A percentile compares a stretch with the other conserved stretches of the same genome.
phyloP scores from a whole-genome alignment of 2,113 vertebrate species.

The Setophaga coronata region DNA sequence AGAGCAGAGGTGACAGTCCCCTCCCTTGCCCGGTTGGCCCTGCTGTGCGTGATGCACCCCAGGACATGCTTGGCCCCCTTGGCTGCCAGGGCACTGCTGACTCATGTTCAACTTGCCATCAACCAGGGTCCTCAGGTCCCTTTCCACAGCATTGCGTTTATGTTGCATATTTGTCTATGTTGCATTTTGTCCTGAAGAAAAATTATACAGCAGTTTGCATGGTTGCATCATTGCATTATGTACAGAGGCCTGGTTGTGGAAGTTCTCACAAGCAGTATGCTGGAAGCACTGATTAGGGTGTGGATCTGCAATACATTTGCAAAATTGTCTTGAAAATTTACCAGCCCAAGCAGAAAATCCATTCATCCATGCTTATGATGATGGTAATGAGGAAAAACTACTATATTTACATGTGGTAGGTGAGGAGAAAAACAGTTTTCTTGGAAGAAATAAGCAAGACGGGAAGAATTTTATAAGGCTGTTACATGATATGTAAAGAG shows the following conservation, averaged over 20 bases:
- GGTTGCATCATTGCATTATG: conserved; percentile 55
- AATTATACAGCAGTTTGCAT: conserved; percentile 18
- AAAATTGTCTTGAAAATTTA: conserved; percentile 70
- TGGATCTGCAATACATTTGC: conserved; percentile 56
- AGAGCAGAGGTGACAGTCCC: not conserved
- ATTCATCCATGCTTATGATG: conserved; percentile 52
- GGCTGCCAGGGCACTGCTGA: not conserved
- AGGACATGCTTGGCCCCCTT: accelerated
- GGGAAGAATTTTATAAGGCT: not conserved
- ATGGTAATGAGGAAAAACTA: conserved; percentile 39
- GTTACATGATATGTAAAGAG: conserved; percentile 13
- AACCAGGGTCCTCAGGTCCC: not conserved
- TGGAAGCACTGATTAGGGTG: conserved; percentile 32
- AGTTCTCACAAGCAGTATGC: conserved; percentile 32
- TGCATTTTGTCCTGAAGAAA: conserved; percentile 42
- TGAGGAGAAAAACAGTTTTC: not conserved
- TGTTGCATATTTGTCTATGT: not conserved
- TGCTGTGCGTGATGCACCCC: not conserved
- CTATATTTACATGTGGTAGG: conserved; percentile 3
- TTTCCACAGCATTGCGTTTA: not conserved
- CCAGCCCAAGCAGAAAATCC: conserved; percentile 54
- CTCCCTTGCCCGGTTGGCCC: accelerated
- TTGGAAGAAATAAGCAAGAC: not conserved
- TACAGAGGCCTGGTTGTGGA: conserved; percentile 30
- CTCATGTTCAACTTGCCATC: not conserved